Conservation (phyloP, 2,113 vertebrate species). For the Crotalus tigris region DNA sequence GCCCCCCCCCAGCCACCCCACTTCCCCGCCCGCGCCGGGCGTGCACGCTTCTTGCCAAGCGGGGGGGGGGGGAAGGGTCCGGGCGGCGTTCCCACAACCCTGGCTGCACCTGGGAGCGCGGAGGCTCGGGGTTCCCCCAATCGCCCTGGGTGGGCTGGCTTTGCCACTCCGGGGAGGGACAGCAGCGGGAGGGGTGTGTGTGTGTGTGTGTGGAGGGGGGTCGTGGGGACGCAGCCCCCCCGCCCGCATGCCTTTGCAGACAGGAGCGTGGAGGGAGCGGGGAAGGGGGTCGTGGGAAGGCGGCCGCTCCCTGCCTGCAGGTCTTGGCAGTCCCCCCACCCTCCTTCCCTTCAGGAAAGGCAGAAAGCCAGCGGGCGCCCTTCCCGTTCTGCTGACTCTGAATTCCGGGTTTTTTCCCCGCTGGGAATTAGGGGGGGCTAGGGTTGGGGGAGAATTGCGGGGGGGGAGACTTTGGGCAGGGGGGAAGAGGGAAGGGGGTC, state of each 20-base stretch:
- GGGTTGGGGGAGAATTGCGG: fast-evolving
- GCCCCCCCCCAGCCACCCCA: background rate
- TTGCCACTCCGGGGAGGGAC: background rate
- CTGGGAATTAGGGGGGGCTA: background rate
- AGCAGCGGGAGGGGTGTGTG: background rate
- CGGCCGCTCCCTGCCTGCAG: too few relatives aligned
- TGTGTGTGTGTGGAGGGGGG: too few relatives aligned
- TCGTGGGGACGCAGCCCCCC: background rate
- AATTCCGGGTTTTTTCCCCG: background rate
- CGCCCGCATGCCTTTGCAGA: background rate
- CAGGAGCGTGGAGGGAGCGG: too few relatives aligned
- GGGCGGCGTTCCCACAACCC: background rate
- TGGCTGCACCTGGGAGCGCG: background rate
- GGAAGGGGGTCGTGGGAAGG: too few relatives aligned
- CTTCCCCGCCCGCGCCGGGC: background rate
- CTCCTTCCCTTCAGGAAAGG: too few relatives aligned
- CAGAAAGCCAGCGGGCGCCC: background rate
- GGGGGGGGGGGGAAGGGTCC: background rate
- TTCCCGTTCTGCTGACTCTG: background rate
- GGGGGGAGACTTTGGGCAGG: background rate
- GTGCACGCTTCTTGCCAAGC: background rate
- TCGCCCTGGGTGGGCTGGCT: background rate
- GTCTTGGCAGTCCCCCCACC: too few relatives aligned
- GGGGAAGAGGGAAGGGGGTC: background rate
- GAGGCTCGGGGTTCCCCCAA: background rate